These are phyloP conservation scores for Branchinecta lindahli DNA, from an alignment of 1,140 invertebrate species.

Conservation along the genomic window DNA sequence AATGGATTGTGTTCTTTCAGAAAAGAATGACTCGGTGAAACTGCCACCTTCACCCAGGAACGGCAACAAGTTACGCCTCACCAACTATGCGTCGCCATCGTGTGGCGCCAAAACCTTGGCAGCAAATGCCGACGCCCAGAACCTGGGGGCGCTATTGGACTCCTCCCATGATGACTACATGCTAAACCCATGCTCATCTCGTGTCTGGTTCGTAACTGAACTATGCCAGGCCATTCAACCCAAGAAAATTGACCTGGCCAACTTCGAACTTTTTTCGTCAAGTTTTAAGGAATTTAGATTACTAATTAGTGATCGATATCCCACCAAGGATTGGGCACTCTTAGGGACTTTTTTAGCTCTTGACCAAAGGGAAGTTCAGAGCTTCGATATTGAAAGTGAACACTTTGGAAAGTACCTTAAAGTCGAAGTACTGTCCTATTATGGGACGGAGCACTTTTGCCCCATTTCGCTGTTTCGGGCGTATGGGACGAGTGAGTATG, in stretches of 20 bases:
- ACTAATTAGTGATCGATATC: constrained; percentile 74
- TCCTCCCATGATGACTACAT: constrained; percentile 90
- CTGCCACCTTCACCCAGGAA: too few species aligned
- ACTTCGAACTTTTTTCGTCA: constrained; percentile 96
- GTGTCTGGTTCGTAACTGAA: constrained; percentile 90
- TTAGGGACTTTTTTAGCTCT: constrained; percentile 73
- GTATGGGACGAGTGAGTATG: constrained; percentile 79
- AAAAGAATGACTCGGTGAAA: too few species aligned
- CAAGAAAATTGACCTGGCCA: constrained; percentile 84
- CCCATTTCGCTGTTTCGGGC: constrained; percentile 81
- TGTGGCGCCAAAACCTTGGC: constrained; percentile 93
- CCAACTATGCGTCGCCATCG: constrained; percentile 86
- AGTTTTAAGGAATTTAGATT: constrained; percentile 78
- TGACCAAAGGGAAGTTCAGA: constrained; percentile 72
- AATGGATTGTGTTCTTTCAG: too few species aligned
- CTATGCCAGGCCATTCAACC: constrained; percentile 93
- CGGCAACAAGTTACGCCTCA: constrained; percentile 30
- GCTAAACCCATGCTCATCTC: constrained; percentile 71
- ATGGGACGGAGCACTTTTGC: constrained; percentile 93
- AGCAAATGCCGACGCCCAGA: constrained; percentile 75
- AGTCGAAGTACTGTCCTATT: constrained; percentile 76
- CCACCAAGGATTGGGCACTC: constrained; percentile 74
- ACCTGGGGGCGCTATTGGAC: constrained; percentile 65
- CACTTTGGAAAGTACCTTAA: constrained; percentile 84
- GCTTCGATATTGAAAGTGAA: constrained; percentile 57